A percentile compares a stretch with the other conserved stretches of the same genome.
Conservation (phyloP, 2,797 vertebrate species). For the Oreonectes daqikongensis region DNA sequence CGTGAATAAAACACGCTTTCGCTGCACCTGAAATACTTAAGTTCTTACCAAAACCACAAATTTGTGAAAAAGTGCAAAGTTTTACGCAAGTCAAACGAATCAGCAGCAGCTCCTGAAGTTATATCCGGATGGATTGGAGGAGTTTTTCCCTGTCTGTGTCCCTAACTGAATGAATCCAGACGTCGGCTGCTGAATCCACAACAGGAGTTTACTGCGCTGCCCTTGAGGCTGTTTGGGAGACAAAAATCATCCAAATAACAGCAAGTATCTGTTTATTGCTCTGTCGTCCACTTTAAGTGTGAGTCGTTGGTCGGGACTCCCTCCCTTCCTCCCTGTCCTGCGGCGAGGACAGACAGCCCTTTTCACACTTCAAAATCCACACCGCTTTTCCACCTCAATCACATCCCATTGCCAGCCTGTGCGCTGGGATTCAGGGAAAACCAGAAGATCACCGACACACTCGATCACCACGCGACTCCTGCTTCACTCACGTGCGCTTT, state of each 20-base stretch:
- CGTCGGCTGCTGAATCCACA: slow-evolving; percentile 17
- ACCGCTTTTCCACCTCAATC: slow-evolving; percentile 57
- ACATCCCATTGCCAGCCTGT: slow-evolving; percentile 49
- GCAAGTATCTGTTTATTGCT: not conserved
- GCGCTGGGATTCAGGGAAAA: slow-evolving; percentile 55
- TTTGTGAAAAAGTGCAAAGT: slow-evolving; percentile 19
- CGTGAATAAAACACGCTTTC: not conserved
- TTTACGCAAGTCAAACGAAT: not conserved
- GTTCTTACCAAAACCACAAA: not conserved
- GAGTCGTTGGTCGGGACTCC: slow-evolving; percentile 7
- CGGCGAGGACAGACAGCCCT: slow-evolving; percentile 24
- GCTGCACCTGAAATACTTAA: not conserved
- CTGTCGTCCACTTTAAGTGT: not conserved
- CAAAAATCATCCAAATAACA: not conserved
- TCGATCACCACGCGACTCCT: slow-evolving; percentile 30
- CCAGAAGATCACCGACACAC: slow-evolving; percentile 57
- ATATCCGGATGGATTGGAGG: not conserved
- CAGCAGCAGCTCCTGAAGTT: not conserved
- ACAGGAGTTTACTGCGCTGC: slow-evolving; percentile 26
- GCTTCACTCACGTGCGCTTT: not conserved
- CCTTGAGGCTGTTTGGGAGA: not conserved
- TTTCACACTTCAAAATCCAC: slow-evolving; percentile 54
- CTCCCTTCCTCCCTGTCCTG: slow-evolving; percentile 23
- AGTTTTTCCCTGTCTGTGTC: slow-evolving; percentile 7
- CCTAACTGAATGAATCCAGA: slow-evolving; percentile 26